These are phyloP conservation scores for Orchestia grillus DNA, from an alignment of 1,140 invertebrate species.

Conservation along the genomic window DNA sequence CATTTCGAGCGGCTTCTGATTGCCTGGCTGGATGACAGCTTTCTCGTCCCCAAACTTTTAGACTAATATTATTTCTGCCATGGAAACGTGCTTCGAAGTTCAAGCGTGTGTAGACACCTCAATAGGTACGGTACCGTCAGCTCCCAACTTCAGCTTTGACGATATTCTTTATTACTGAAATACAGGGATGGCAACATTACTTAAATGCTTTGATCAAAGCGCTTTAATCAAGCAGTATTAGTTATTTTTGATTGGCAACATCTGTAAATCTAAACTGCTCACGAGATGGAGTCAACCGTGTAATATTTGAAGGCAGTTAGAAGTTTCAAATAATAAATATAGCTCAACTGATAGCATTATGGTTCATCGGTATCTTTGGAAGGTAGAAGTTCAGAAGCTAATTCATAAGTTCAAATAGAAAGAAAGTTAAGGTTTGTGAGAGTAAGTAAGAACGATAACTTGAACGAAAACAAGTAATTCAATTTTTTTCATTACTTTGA, in stretches of 20 bases:
- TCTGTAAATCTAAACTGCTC: neutral
- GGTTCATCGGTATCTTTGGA: too few relatives aligned
- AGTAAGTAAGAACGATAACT: too few relatives aligned
- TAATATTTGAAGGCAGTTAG: too few relatives aligned
- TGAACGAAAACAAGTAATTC: too few relatives aligned
- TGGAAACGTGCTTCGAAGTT: neutral
- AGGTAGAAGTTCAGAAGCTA: too few relatives aligned
- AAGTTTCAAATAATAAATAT: too few relatives aligned
- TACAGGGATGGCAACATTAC: neutral
- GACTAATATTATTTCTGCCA: neutral
- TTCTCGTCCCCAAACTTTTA: constrained; percentile 22
- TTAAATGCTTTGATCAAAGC: neutral
- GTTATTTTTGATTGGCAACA: neutral
- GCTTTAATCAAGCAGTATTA: neutral
- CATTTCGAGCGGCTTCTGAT: constrained; percentile 13
- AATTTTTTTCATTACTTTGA: too few relatives aligned
- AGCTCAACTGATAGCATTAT: too few relatives aligned
- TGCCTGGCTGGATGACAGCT: neutral
- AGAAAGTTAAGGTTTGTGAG: too few relatives aligned
- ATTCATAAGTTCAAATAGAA: too few relatives aligned
- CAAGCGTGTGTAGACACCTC: neutral
- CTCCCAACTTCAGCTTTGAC: neutral
- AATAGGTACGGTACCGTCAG: neutral
- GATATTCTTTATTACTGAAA: neutral
- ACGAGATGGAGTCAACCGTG: too few relatives aligned